These are phyloP conservation scores for Teleiodes luculella DNA, from an alignment of 2,888 invertebrate genomes.

Conservation along the genomic window DNA sequence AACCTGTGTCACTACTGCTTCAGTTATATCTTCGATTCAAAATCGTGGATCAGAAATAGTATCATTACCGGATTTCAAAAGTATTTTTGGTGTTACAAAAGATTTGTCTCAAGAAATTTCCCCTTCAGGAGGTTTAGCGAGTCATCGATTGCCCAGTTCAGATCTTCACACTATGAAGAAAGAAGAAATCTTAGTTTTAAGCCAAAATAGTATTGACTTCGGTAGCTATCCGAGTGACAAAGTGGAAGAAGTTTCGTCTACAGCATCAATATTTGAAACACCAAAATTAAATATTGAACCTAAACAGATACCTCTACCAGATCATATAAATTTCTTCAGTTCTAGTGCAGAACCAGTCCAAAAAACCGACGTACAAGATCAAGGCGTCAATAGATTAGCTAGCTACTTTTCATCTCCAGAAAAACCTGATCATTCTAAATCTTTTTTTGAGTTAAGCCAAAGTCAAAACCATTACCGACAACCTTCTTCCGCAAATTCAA, in stretches of 20 bases:
- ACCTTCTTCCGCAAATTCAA: slow-evolving; percentile 19
- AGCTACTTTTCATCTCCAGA: slow-evolving; percentile 61
- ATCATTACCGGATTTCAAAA: slow-evolving; percentile 5
- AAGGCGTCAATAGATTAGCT: slow-evolving; percentile 54
- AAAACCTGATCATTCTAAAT: slow-evolving; percentile 59
- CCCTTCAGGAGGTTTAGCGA: not conserved
- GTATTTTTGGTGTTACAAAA: slow-evolving; percentile 8
- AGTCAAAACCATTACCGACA: slow-evolving; percentile 68
- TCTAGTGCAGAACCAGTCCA: slow-evolving; percentile 23
- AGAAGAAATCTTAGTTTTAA: not conserved
- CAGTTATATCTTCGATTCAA: not conserved
- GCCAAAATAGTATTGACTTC: too few relatives aligned
- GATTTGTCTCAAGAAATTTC: not conserved
- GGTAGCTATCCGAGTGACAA: too few relatives aligned
- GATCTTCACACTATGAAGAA: not conserved
- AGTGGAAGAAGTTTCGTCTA: not conserved
- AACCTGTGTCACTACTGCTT: not conserved
- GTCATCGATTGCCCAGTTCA: not conserved
- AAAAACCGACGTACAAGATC: slow-evolving; percentile 29
- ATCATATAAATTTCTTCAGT: slow-evolving; percentile 56
- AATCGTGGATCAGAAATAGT: not conserved
- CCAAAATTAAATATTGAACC: not conserved
- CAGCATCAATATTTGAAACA: not conserved
- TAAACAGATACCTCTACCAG: slow-evolving; percentile 31
- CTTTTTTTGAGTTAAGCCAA: slow-evolving; percentile 75